phyloP scores from a whole-genome alignment of 2,113 vertebrate genomes.

The Falcunculus frontatus region DNA sequence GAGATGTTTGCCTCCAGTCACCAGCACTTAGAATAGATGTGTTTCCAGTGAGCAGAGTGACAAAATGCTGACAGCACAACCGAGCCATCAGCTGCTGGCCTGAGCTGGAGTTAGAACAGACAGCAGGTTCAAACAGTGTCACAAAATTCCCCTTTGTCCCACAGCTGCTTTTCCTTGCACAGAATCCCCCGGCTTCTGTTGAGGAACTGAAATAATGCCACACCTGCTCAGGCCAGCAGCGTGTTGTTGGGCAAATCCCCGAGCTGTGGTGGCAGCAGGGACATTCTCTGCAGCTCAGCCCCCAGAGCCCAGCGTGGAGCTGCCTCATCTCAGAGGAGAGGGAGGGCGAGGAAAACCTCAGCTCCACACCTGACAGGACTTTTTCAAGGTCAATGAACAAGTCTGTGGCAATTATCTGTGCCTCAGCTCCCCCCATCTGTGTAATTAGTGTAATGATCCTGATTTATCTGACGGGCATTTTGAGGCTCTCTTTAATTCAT shows the following conservation, averaged over 20 bases:
- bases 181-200: background rate
- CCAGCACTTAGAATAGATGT: background rate
- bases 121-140: background rate
- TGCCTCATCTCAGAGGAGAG: background rate
- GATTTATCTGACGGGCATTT: background rate
- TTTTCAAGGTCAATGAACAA: background rate
- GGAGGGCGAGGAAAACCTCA: background rate
- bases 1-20: background rate
- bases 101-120: background rate
- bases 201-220: background rate
- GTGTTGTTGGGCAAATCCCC: accelerated
- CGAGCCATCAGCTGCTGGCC: background rate
- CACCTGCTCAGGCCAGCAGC: background rate
- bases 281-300: background rate
- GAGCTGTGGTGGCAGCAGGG: background rate
- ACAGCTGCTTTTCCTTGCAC: background rate
- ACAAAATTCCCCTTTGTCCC: background rate
- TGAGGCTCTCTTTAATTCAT: background rate
- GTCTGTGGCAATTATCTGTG: background rate
- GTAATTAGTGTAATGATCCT: background rate
- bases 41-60: background rate
- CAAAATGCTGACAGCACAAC: background rate
- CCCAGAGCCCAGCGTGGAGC: too few species aligned
- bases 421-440: background rate
- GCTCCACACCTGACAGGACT: background rate